Conservation (phyloP, 1,140 invertebrate genomes). For the Bombus soroeensis region DNA sequence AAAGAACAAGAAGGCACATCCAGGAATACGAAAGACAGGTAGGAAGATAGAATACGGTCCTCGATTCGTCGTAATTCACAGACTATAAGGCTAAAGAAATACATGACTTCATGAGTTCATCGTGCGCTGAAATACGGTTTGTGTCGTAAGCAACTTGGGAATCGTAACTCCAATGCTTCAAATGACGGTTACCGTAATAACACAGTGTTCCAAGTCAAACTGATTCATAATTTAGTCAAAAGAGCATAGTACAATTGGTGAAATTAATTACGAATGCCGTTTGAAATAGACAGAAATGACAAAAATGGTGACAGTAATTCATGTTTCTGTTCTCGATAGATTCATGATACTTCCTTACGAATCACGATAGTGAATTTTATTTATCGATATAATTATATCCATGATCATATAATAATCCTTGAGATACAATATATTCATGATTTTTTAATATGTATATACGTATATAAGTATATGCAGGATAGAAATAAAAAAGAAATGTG, state of each 20-base stretch:
- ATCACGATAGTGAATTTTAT: no score
- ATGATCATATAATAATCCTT: no score
- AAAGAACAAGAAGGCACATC: background rate
- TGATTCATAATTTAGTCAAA: slow-evolving; percentile 37
- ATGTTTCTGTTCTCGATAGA: background rate
- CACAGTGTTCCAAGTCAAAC: background rate
- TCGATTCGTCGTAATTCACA: background rate
- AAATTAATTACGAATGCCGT: slow-evolving; percentile 27
- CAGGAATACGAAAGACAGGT: background rate
- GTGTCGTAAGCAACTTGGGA: background rate
- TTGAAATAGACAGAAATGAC: slow-evolving; percentile 5
- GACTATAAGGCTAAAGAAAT: background rate
- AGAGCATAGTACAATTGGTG: background rate
- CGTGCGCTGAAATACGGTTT: background rate
- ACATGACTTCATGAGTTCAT: background rate
- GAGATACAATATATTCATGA: no score
- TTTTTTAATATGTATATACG: no score
- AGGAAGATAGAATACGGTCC: background rate
- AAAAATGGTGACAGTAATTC: background rate
- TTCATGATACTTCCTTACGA: no score
- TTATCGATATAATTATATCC: no score
- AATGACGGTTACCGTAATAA: background rate
- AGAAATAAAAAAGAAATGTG: no score
- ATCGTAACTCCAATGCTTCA: background rate
- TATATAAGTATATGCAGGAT: no score